A percentile compares a stretch with the other conserved stretches of the same genome.
Conservation (phyloP, 2,113 vertebrate genomes). For the Plestiodon gilberti region DNA sequence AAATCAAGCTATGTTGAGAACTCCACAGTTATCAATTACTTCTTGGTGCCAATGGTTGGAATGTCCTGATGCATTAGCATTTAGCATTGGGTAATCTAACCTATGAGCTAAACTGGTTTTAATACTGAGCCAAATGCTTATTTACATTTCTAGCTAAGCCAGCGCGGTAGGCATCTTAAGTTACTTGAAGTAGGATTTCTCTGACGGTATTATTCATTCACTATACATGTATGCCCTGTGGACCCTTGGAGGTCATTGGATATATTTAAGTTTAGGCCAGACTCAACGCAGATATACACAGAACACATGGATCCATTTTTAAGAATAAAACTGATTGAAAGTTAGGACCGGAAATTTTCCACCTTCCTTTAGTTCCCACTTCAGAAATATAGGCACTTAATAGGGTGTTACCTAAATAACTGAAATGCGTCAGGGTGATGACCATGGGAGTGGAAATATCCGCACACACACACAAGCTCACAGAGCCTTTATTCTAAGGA, state of each 20-base stretch:
- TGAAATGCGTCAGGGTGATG: not conserved
- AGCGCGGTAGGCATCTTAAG: not conserved
- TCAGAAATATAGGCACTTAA: not conserved
- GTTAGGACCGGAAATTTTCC: slow-evolving; percentile 9
- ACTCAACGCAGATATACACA: not conserved
- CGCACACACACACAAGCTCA: not conserved
- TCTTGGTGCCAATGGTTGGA: slow-evolving; percentile 41
- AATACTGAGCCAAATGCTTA: not conserved
- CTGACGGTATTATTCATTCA: not conserved
- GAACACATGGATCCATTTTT: fast-evolving
- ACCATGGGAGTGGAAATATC: not conserved
- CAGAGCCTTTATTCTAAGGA: not conserved
- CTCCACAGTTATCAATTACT: slow-evolving; percentile 62
- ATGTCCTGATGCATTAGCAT: slow-evolving; percentile 49
- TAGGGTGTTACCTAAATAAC: not conserved
- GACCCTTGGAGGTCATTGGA: not conserved
- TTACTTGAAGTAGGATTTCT: not conserved
- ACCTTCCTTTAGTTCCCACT: not conserved
- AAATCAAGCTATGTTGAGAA: slow-evolving; percentile 75
- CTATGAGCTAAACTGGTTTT: slow-evolving; percentile 31
- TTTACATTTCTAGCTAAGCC: slow-evolving; percentile 11
- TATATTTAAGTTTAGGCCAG: not conserved
- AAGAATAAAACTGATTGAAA: not conserved
- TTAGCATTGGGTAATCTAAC: slow-evolving; percentile 48
- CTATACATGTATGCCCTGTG: not conserved